phyloP scores from a whole-genome alignment of 2,888 invertebrate species.

The Holacanthella duospinosa region DNA sequence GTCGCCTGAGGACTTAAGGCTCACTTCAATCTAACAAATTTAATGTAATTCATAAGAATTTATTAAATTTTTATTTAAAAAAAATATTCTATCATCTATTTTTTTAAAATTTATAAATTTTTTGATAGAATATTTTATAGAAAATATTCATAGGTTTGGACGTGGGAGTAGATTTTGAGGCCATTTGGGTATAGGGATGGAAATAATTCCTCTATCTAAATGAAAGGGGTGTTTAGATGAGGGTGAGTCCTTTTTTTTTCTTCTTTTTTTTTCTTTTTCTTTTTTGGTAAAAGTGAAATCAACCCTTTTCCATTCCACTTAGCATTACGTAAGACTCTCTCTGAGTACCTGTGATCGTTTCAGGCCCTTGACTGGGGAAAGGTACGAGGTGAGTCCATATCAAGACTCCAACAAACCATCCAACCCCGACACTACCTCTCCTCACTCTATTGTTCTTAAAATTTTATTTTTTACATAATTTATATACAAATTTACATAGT shows the following conservation, averaged over 20 bases:
- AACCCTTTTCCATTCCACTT: not conserved
- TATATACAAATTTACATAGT: too few species aligned
- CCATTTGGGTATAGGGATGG: not conserved
- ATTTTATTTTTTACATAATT: too few species aligned
- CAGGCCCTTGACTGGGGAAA: too few species aligned
- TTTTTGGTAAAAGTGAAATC: not conserved
- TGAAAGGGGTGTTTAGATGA: not conserved
- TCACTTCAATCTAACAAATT: too few species aligned
- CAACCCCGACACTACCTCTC: not conserved
- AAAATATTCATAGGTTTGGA: not conserved
- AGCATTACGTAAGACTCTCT: not conserved
- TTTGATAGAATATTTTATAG: too few species aligned
- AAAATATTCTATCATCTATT: too few species aligned
- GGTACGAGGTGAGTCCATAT: not conserved
- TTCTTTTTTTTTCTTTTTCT: not conserved
- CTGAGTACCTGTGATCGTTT: too few species aligned
- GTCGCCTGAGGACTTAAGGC: not conserved
- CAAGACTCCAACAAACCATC: not conserved
- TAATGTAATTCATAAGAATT: too few species aligned
- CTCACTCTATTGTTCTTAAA: not conserved
- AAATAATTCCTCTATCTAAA: not conserved
- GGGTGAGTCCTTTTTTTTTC: not conserved
- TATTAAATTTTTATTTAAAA: too few species aligned
- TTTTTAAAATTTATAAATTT: too few species aligned
- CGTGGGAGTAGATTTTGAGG: not conserved